These are phyloP conservation scores for Marcusenius ussheri DNA, from an alignment of 2,113 vertebrate genomes.

Conservation along the genomic window DNA sequence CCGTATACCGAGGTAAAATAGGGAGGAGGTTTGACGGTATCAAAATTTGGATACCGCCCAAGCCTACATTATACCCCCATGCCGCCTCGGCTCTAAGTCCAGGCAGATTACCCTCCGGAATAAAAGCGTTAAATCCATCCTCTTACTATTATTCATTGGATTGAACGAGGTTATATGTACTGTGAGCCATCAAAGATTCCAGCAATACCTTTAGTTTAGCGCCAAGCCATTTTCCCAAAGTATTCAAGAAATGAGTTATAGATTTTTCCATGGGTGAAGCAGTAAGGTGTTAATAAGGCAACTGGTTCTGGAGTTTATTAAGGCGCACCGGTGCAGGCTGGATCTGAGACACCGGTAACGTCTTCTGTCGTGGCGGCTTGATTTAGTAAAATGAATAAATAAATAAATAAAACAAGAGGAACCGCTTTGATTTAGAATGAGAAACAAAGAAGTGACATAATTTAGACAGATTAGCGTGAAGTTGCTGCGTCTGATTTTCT, in stretches of 20 bases:
- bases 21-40: no score
- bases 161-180: constrained; percentile 28
- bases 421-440: constrained; percentile 27
- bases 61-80: constrained; percentile 46
- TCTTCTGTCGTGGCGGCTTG: constrained; percentile 16
- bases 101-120: constrained; percentile 36
- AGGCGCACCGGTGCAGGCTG: constrained; percentile 25
- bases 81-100: constrained; percentile 26
- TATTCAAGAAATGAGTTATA: constrained; percentile 34
- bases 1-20: no score
- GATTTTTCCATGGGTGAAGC: constrained; percentile 34
- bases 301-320: constrained; percentile 20
- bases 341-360: constrained; percentile 21
- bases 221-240: constrained; percentile 41
- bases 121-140: constrained; percentile 51
- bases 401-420: constrained; percentile 2
- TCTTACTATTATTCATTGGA: constrained; percentile 36
- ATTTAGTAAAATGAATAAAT: constrained; percentile 15
- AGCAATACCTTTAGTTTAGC: constrained; percentile 50
- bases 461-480: constrained; percentile 33
- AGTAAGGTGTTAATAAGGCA: constrained; percentile 25
- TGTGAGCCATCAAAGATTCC: constrained; percentile 39
- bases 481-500: constrained; percentile 20
- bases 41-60: no score
- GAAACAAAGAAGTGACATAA: constrained; percentile 29